Evolutionary conservation across 2,888 invertebrate genomes (phyloP), one percentile per base, ranked within the genome.

Genomic region (Hoplodrina blanda): DNA sequence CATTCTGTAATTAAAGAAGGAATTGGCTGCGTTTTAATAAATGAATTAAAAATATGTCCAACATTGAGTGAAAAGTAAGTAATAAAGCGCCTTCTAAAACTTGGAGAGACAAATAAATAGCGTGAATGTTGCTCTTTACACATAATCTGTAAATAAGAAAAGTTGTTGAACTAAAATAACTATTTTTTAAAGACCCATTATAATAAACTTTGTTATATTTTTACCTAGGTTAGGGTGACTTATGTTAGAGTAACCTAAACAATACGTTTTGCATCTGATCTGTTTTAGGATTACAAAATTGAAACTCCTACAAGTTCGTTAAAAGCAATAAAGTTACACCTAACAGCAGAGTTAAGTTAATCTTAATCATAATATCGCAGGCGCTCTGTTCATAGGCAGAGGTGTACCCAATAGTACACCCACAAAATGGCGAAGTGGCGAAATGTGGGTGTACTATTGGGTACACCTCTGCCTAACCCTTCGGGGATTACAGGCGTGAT

Each of bases 281-380:
- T 65, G 13, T 41, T n/a, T 8, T 13, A 1, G 6, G 41, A 44
- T n/a, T 17, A 2, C 20, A 65, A 41, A 41, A 13, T 1, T n/a
- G 2, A 13, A 49, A 49, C 68, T 17, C 73, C 73, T 74, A 44
- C 17, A 13, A 19, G 17, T 59, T 68, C 50, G 33, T 8, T 0
- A n/a, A 49, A 0, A 55, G 74, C 74, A 62, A 75, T 1, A 15
- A 15, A n/a, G 0, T 15, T 49, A 5, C 0, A 2, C 30, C 13
- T 5, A 33, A 25, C 33, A 30, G 13, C 11, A 1, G 7, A 44
- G n/a, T 15, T 13, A 50, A 20, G 41, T 30, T 54, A 49, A n/a
- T 11, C 4, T 6, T 15, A 17, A 50, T 8, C 8, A 37, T 2
- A 44, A 20, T n/a, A 5, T 13, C 0, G 13, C 25, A 76, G 75